Conservation (phyloP, 2,797 vertebrate genomes). For the Molossus molossus region DNA sequence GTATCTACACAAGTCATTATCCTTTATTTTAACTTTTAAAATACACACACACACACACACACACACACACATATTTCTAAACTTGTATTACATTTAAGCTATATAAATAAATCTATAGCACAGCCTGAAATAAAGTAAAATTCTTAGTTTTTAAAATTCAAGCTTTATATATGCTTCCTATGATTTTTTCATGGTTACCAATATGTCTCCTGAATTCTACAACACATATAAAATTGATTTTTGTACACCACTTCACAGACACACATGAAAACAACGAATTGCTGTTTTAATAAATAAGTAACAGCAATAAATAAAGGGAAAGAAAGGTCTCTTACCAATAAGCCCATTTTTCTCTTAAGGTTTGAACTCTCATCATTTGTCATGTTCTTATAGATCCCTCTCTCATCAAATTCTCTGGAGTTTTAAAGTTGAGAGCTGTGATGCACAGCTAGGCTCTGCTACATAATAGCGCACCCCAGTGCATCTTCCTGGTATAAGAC, state of each 20-base stretch:
- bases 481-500: slow-evolving; percentile 79
- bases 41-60: slow-evolving; percentile 69
- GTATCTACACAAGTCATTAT: slow-evolving; percentile 80
- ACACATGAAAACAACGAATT: slow-evolving; percentile 80
- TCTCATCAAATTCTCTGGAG: slow-evolving; percentile 87
- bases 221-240: slow-evolving; percentile 84
- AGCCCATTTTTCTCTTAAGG: slow-evolving; percentile 86
- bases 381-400: slow-evolving; percentile 86
- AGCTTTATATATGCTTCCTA: slow-evolving; percentile 73
- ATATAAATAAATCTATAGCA: slow-evolving; percentile 70
- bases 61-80: slow-evolving; percentile 69
- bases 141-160: slow-evolving; percentile 45
- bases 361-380: slow-evolving; percentile 87
- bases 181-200: slow-evolving; percentile 83
- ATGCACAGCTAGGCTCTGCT: slow-evolving; percentile 83
- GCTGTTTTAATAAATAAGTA: slow-evolving; percentile 80
- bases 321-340: slow-evolving; percentile 83
- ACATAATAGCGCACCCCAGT: slow-evolving; percentile 82
- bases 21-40: slow-evolving; percentile 85
- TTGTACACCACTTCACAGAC: slow-evolving; percentile 78
- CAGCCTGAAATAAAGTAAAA: slow-evolving; percentile 71
- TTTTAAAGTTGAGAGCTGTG: slow-evolving; percentile 86
- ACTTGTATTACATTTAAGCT: slow-evolving; percentile 73
- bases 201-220: slow-evolving; percentile 85
- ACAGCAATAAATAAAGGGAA: slow-evolving; percentile 79